Evolutionary conservation across 1,140 invertebrate species (phyloP).

Genomic region (Tetranychus cinnabarinus): DNA sequence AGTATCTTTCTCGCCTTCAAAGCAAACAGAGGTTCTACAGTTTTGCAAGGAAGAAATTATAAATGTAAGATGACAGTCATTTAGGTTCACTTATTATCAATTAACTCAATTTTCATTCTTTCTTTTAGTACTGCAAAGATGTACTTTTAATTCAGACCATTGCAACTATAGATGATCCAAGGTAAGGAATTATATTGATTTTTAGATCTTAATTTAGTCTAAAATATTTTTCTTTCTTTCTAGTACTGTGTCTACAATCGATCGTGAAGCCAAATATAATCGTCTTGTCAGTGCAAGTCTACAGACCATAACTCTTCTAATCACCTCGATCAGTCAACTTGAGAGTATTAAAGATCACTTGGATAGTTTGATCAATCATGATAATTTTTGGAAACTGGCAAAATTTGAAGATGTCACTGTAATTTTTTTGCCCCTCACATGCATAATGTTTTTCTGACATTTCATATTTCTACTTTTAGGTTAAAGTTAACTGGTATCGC

Average conservation of each 20-base stretch:
- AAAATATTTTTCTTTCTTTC: background rate
- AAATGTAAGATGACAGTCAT: slow-evolving; percentile 16
- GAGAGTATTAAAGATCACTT: slow-evolving; percentile 9
- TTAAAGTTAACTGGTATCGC: slow-evolving; percentile 36
- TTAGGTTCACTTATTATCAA: background rate
- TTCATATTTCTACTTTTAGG: slow-evolving; percentile 18
- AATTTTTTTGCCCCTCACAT: background rate
- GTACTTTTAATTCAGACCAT: slow-evolving; percentile 34
- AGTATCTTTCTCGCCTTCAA: slow-evolving; percentile 41
- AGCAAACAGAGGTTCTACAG: slow-evolving; percentile 40
- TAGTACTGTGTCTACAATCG: background rate
- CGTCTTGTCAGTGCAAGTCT: background rate
- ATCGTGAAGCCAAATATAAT: background rate
- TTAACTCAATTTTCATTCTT: background rate
- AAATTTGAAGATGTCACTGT: slow-evolving; percentile 25
- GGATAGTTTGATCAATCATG: slow-evolving; percentile 25
- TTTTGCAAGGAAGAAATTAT: slow-evolving; percentile 53
- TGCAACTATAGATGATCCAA: slow-evolving; percentile 31
- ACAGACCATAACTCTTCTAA: background rate
- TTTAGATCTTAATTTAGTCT: slow-evolving; percentile 28
- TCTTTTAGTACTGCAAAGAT: slow-evolving; percentile 5
- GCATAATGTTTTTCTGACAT: background rate
- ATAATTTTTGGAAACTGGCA: slow-evolving; percentile 46
- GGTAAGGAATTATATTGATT: slow-evolving; percentile 36
- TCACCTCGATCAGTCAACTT: slow-evolving; percentile 10